phyloP scores from a whole-genome alignment of 1,140 invertebrate genomes.

The Drosophila elegans region DNA sequence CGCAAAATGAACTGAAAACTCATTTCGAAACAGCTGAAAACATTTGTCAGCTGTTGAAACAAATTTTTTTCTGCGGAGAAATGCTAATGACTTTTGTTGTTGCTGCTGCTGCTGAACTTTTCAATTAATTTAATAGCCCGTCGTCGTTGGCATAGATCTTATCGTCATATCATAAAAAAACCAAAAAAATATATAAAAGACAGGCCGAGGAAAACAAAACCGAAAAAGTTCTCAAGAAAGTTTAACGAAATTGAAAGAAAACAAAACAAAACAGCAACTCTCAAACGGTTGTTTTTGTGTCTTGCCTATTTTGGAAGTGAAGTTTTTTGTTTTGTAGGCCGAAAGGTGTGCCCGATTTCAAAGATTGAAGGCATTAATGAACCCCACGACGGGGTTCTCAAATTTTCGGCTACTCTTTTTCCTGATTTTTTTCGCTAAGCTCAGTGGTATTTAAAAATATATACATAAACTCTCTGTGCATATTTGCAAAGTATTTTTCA shows the following conservation, averaged over 20 bases:
- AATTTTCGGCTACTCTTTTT: constrained; percentile 33
- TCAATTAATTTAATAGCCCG: constrained; percentile 76
- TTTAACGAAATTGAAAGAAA: constrained; percentile 63
- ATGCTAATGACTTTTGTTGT: constrained; percentile 69
- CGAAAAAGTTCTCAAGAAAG: constrained; percentile 72
- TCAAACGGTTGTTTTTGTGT: constrained; percentile 51
- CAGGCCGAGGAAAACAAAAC: constrained; percentile 15
- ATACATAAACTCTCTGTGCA: constrained; percentile 46
- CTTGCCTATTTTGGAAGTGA: constrained; percentile 70
- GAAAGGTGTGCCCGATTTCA: constrained; percentile 63
- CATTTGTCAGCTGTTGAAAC: constrained; percentile 80
- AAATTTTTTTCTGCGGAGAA: constrained; percentile 62
- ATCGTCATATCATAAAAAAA: constrained; percentile 72
- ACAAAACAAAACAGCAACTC: constrained; percentile 50
- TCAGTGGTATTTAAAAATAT: constrained; percentile 28
- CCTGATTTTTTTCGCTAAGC: constrained; percentile 22
- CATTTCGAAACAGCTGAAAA: constrained; percentile 34
- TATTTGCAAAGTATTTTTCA: constrained; percentile 43
- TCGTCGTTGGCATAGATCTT: constrained; percentile 73
- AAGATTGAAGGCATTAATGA: constrained; percentile 57
- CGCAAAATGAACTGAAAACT: constrained; percentile 46
- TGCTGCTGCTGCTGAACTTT: constrained; percentile 62
- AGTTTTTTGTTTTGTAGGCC: constrained; percentile 39
- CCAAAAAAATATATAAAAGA: constrained; percentile 14
- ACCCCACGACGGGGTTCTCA: constrained; percentile 37